Conservation (phyloP, 1,140 invertebrate species). For the Drosophila sproati region DNA sequence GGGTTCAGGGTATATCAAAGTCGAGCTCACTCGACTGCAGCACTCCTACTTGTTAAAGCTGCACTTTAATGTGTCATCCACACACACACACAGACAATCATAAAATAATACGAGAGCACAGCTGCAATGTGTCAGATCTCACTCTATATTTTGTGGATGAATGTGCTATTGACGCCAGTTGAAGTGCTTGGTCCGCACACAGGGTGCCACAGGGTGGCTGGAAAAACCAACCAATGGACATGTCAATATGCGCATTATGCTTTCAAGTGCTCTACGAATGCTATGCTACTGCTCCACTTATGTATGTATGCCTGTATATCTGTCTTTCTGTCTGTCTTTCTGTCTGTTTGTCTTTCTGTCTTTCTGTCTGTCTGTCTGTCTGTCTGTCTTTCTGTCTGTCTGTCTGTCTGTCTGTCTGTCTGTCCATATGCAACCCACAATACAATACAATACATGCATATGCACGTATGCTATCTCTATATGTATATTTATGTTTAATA, state of each 20-base stretch:
- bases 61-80: slow-evolving; percentile 56
- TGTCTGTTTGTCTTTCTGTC: neutral
- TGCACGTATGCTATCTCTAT: neutral
- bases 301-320: neutral
- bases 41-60: slow-evolving; percentile 19
- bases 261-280: slow-evolving; percentile 39
- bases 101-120: neutral
- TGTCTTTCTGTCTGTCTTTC: neutral
- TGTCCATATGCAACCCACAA: neutral
- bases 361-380: neutral
- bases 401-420: neutral
- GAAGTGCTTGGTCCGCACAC: slow-evolving; percentile 4
- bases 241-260: slow-evolving; percentile 58
- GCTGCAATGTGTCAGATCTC: neutral
- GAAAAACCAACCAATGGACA: slow-evolving; percentile 11
- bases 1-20: too few species aligned
- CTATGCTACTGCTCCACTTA: slow-evolving; percentile 31
- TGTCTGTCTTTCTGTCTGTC: neutral
- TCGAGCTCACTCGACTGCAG: too few species aligned
- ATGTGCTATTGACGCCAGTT: slow-evolving; percentile 25
- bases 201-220: slow-evolving; percentile 15
- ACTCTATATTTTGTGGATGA: neutral
- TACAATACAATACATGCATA: slow-evolving; percentile 1
- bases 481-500: neutral
- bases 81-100: slow-evolving; percentile 17